Evolutionary conservation across 2,113 vertebrate species (phyloP), one percentile per base, ranked within the genome.

Genomic region (Leptobrachium ailaonicum): DNA sequence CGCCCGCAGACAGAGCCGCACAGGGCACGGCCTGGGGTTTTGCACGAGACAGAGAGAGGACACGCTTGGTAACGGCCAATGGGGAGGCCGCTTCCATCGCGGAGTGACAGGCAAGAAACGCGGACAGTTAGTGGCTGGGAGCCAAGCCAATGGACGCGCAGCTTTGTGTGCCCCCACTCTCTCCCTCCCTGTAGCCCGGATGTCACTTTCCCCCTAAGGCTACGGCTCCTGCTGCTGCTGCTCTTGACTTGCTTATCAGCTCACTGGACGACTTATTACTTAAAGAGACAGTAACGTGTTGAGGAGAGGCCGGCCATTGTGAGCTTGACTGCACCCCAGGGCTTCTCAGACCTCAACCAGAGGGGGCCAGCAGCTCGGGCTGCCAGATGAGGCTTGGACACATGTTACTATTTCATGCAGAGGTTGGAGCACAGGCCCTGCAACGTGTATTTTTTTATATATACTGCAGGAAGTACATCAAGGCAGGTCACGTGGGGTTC

Each of bases 141-240:
- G 70, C 70, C 70, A 66, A 73, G 71, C 60, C 77, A 32, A 60
- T 42, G 77, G 44, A 2, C 56, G 77, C 70, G 44, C 44, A 63
- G 67, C 68, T 77, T 14, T 50, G 68, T 42, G 14, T 42, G 67
- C 60, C 76, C 76, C 68, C 69, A 32, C 20, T 32, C 20, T 32
- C 20, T 32, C 43, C 32, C 76, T 71, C 76, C 66, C 68, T 56
- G 60, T 79, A 79, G 70, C 69, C 77, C 77, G 77, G 77, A 79
- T 79, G 77, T 79, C 69, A 54, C 70, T 79, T 13, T 64, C 58
- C 56, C 77, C 77, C 56, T 47, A 32, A 42, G 54, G 76, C 76
- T 77, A 20, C 43, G 20, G 68, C 67, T 71, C 44, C 77, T 73
- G 58, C 75, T 58, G 58, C 75, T 58, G 75, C 69, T 66, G 68